Conservation (phyloP, 2,888 invertebrate genomes). For the Lottia scabra region DNA sequence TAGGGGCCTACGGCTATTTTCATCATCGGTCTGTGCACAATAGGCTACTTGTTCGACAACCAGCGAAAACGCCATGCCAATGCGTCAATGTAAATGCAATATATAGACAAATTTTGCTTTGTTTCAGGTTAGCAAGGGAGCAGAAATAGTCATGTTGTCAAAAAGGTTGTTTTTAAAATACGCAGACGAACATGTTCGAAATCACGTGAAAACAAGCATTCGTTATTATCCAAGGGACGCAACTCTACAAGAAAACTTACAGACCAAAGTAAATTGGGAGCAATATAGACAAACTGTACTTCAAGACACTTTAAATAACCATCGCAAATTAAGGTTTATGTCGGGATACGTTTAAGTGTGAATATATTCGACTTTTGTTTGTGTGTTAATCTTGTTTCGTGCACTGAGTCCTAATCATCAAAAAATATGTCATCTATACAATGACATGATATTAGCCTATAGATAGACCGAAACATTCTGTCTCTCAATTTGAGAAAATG, state of each 20-base stretch:
- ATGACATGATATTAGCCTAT: too few relatives aligned
- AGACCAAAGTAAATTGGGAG: slow-evolving; percentile 50
- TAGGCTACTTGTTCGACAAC: too few relatives aligned
- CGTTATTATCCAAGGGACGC: slow-evolving; percentile 47
- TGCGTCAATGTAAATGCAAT: slow-evolving; percentile 19
- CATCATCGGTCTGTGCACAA: too few relatives aligned
- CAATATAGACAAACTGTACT: slow-evolving; percentile 38
- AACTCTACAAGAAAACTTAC: slow-evolving; percentile 49
- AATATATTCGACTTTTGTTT: background rate
- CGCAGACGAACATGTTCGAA: slow-evolving; percentile 42
- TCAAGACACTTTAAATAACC: background rate
- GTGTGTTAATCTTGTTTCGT: too few relatives aligned
- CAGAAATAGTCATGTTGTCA: slow-evolving; percentile 56
- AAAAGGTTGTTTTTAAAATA: slow-evolving; percentile 54
- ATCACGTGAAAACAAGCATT: slow-evolving; percentile 38
- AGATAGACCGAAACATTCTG: too few relatives aligned
- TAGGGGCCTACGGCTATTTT: too few relatives aligned
- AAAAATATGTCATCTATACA: too few relatives aligned
- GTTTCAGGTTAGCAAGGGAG: slow-evolving; percentile 52
- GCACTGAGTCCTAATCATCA: too few relatives aligned
- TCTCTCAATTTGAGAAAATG: too few relatives aligned
- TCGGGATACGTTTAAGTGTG: background rate
- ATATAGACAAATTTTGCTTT: background rate
- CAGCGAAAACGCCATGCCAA: background rate
- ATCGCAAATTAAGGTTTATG: background rate